Evolutionary conservation across 37 sponge, comb jelly and placozoan species (phyloP), one percentile per base, ranked within the genome.

Genomic region (Halisarca cf. caerulea): DNA sequence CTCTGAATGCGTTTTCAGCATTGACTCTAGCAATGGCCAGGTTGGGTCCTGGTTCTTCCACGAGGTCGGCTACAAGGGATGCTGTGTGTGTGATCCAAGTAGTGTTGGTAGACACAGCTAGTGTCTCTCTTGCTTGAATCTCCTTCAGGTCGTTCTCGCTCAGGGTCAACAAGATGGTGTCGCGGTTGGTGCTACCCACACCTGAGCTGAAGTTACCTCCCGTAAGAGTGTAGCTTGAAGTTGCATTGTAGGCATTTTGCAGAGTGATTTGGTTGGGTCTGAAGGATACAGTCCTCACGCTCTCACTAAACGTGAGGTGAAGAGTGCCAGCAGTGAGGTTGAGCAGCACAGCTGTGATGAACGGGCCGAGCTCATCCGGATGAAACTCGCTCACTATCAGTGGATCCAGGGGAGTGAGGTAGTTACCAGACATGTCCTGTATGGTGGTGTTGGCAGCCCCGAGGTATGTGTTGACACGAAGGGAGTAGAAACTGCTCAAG

Each of bases 231-330:
- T 86, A 95, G 9, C 40, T 42, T 9, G 66, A 37, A 20, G 59
- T 57, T 28, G 59, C 53, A 37, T n/a, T 44, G 47, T 41, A 64
- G 1, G 80, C 47, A 57, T 88, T 84, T 11, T 72, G 78, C 1
- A 96, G 20, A 18, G 92, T 93, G 1, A 96, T 33, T 27, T 81
- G 86, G 27, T 37, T 27, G 2, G 92, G 90, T 38, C 72, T 87
- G 66, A 96, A 89, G 17, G 88, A 71, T 2, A 74, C n/a, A 34
- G 81, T 80, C 25, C 66, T 51, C 4, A 95, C 85, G 2, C 90
- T 83, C 59, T 95, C 92, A 78, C 88, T 91, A 81, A 95, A 95
- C 18, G 85, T 83, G 37, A 95, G 80, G 6, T 39, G 23, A 2
- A 95, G 51, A 8, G 59, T 36, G 17, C 84, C 95, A 17, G 36